Evolutionary conservation across 2,113 vertebrate species (phyloP), one percentile per base, ranked within the genome.

Genomic region (Tragulus kanchil): DNA sequence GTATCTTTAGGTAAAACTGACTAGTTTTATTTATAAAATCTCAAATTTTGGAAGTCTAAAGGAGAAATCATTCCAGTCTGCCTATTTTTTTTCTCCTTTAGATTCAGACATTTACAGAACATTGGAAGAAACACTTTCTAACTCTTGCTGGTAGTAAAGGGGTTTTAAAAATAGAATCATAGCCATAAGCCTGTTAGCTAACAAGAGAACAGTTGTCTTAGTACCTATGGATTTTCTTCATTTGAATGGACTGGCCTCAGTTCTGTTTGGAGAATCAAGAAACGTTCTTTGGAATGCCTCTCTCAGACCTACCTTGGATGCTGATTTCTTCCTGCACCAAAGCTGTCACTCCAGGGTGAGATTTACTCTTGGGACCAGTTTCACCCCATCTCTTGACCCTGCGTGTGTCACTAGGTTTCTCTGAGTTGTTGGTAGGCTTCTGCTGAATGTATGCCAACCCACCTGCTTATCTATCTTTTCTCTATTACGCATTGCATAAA

Each of bases 101-200:
- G 96, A 95, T 97, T 85, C 82, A 95, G 89, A 96, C 69, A 61
- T 97, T 96, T 96, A 65, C 92, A 84, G 93, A 96, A 86, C 94
- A 90, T 28, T 77, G 36, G 94, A 97, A 98, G 36, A 95, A 97
- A 98, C 88, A 81, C 77, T 97, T 97, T 96, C 77, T 93, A 92
- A 73, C 94, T 98, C 90, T 96, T 97, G 65, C 90, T 98, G 89
- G 97, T 97, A 97, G 97, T 96, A 97, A 97, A 89, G 97, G 97
- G 96, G 97, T 98, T 58, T 73, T 98, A 97, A 78, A 97, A 97
- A 58, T 94, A 97, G 90, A 98, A 95, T 93, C 91, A 92, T 98
- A 97, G 97, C 98, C 97, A 98, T 97, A 97, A 95, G 96, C 61
- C 93, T 97, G 82, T 93, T 97, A 91, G 84, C 84, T 54, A 81